Conservation (phyloP, 1,140 invertebrate genomes). For the Drosophila melanica region DNA sequence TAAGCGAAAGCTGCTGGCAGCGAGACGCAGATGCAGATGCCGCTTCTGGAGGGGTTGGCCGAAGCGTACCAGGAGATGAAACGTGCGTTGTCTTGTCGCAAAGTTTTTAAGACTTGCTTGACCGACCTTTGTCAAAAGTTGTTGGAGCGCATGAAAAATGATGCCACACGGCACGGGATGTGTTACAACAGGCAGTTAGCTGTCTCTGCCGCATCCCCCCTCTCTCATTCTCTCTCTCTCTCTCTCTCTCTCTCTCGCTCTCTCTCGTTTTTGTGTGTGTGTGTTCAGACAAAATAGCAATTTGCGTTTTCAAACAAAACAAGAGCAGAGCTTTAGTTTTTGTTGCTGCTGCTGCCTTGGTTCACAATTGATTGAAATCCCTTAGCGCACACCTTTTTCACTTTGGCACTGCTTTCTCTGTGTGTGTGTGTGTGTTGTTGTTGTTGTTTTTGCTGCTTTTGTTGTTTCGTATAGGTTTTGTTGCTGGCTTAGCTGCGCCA, state of each 20-base stretch:
- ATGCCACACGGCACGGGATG: constrained; percentile 73
- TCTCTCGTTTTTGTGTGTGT: constrained; percentile 26
- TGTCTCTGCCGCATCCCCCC: not conserved
- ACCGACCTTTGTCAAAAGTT: constrained; percentile 82
- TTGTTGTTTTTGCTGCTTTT: constrained; percentile 33
- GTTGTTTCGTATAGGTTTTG: constrained; percentile 49
- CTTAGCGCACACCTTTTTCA: constrained; percentile 76
- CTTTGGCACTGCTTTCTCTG: constrained; percentile 13
- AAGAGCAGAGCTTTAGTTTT: constrained; percentile 70
- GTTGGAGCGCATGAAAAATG: constrained; percentile 80
- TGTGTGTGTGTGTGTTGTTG: constrained; percentile 36
- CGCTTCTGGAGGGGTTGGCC: not conserved
- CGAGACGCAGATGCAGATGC: constrained; percentile 46
- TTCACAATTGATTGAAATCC: constrained; percentile 81
- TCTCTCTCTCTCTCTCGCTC: not conserved
- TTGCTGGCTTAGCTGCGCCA: constrained; percentile 18
- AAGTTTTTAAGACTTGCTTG: constrained; percentile 82
- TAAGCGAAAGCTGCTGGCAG: constrained; percentile 66
- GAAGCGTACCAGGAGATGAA: constrained; percentile 36
- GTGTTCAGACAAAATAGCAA: constrained; percentile 76
- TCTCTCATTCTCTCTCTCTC: not conserved
- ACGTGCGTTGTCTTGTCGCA: constrained; percentile 81
- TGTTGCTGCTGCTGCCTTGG: constrained; percentile 56
- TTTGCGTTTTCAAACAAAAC: constrained; percentile 76
- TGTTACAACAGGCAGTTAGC: constrained; percentile 61